These are phyloP conservation scores for Symphodus melops DNA, from an alignment of 2,113 vertebrate species.

Conservation along the genomic window DNA sequence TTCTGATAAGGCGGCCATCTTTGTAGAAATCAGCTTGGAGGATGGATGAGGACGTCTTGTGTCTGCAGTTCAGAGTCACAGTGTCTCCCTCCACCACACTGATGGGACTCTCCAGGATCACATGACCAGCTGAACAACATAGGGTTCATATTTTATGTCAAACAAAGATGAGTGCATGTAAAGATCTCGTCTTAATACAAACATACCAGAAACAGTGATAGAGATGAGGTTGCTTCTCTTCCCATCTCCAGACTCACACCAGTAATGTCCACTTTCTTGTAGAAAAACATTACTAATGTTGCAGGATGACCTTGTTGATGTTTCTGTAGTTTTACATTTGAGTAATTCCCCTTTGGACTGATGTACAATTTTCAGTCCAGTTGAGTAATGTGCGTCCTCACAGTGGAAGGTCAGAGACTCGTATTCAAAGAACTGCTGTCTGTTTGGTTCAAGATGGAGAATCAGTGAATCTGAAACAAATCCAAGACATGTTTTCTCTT, in stretches of 20 bases:
- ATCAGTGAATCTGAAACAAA: too few species aligned
- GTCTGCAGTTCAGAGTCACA: slow-evolving; percentile 23
- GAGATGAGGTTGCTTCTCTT: background rate
- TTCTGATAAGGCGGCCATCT: fast-evolving
- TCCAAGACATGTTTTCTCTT: background rate
- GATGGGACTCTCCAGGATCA: slow-evolving; percentile 36
- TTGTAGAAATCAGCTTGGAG: background rate
- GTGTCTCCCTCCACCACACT: background rate
- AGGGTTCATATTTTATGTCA: background rate
- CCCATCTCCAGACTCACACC: slow-evolving; percentile 14
- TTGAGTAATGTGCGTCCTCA: fast-evolving
- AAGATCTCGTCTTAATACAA: background rate
- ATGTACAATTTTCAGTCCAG: background rate
- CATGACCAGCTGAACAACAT: background rate
- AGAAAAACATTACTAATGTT: fast-evolving
- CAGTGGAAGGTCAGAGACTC: background rate
- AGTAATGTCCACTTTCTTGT: background rate
- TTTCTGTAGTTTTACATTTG: background rate
- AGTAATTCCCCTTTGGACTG: fast-evolving
- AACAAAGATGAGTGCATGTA: background rate
- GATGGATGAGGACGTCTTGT: fast-evolving
- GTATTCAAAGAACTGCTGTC: slow-evolving; percentile 20
- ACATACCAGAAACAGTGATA: slow-evolving; percentile 21
- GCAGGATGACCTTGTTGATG: background rate
- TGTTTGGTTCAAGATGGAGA: too few species aligned